Base-by-base conservation (phyloP, 2,888 invertebrate species). In the Ochlodes sylvanus region DNA sequence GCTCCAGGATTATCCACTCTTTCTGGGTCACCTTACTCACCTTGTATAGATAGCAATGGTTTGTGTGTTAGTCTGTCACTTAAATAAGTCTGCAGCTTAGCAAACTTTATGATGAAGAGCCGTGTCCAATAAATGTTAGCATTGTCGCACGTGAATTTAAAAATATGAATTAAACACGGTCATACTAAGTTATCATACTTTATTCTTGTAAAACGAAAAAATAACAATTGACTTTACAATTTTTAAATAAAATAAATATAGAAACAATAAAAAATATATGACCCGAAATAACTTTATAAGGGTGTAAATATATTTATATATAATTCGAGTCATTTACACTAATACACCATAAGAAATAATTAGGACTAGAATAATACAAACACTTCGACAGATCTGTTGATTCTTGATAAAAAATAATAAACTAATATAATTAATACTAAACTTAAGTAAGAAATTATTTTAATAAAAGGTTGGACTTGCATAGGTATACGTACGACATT, bases 231-330 rank as follows among this genome's bases (percentile, higher is more conserved):
- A 19, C 50, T 19, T 19, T 4, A 19, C 19, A 50, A 19, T 50
- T 50, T 19, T 19, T 19, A 50, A 50, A 50, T 50, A 12, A 47
- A 50, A 19, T 6, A 50, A 12, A 19, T 1, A 19, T 12, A 19
- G 10, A 50, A 19, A 50, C 47, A 50, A 50, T 50, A 2, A 50
- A 50, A 50, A 50, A 50, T 47, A 47, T 47, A 50, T 17, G 50
- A 50, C 50, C 10, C 50, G 50, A 50, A 50, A 50, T 50, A 50
- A 50, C 12, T 64, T n/a, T 55, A 7, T 41, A 32, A 15, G 57
- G 27, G 21, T 44, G 44, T 61, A 44, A 44, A 41, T 56, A 56
- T 27, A 56, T 56, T 9, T 32, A 14, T 56, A 7, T n/a, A 14
- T 56, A 56, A 32, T 50, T 50, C 50, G 50, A 50, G 50, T 50